These are phyloP conservation scores for Megaceryle alcyon DNA, from an alignment of 2,797 vertebrate species.

Conservation along the genomic window DNA sequence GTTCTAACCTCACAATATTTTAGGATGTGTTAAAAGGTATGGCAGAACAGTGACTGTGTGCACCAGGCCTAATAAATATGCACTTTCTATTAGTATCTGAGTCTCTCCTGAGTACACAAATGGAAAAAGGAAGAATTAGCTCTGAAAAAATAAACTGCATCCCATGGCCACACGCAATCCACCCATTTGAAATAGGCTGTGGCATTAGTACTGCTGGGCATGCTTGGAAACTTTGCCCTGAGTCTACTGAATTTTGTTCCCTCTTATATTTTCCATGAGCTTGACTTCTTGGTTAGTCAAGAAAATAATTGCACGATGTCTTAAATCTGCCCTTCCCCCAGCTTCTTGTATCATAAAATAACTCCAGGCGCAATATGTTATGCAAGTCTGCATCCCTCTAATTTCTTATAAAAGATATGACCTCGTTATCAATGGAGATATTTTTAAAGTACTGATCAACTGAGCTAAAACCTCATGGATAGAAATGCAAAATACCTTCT, in stretches of 20 bases:
- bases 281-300: slow-evolving; percentile 25
- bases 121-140: not conserved
- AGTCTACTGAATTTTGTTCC: not conserved
- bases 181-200: not conserved
- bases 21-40: not conserved
- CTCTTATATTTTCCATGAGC: not conserved
- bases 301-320: slow-evolving; percentile 34
- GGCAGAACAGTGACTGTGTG: not conserved
- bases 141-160: not conserved
- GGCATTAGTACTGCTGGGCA: not conserved
- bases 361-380: slow-evolving; percentile 66
- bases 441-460: slow-evolving; percentile 67
- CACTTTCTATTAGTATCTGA: not conserved
- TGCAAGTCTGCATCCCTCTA: slow-evolving; percentile 64
- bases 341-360: slow-evolving; percentile 66
- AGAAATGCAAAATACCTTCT: slow-evolving; percentile 38
- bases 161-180: not conserved
- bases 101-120: not conserved
- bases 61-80: not conserved
- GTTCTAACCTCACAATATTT: not conserved
- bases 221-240: not conserved
- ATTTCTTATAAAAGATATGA: slow-evolving; percentile 73
- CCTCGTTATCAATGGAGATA: slow-evolving; percentile 68
- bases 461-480: slow-evolving; percentile 35
- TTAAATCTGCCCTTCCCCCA: slow-evolving; percentile 55